Base-by-base conservation (phyloP, 1,140 invertebrate genomes). In the Drosophila chauvacae region DNA sequence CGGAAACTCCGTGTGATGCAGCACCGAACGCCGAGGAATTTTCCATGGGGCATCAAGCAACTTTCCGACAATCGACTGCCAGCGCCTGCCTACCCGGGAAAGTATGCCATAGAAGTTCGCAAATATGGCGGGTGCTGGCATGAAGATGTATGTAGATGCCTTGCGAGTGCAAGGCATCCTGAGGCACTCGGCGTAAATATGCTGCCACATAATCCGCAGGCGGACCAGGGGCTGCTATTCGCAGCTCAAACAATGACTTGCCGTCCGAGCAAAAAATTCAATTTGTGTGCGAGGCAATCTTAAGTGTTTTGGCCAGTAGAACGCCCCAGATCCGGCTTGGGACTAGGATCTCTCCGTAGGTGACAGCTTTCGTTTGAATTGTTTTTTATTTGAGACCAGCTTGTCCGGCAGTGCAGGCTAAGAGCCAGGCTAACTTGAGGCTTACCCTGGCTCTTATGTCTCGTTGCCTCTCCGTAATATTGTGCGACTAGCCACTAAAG, bases 111-210 rank as follows among this genome's bases (percentile, higher is more conserved):
- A 71, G 57, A 78, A 81, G 28, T 85, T 71, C 14, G 65, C 47
- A 80, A 76, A 71, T 83, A 71, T 71, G 70, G 60, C 56, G 66
- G 41, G 63, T 45, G 45, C 35, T 45, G 77, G 76, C 44, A 64
- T 50, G 73, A 85, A 81, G 64, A 80, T 77, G 73, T 65, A 75
- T 77, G 73, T 65, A 75, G 68, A 80, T 77, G 73, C 53, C 65
- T 51, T 77, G 80, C 42, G 66, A 80, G 66, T 56, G 75, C 55
- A 37, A 82, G 60, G 64, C 63, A 87, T 83, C 66, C 74, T 66
- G 72, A 63, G 59, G 80, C 83, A 80, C 71, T 77, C 44, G 81
- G 65, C 61, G 78, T 73, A 82, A 87, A 77, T 82, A 86, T 71
- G 65, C 68, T 65, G 75, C 80, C 79, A 66, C 60, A 87, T 72